Conservation (phyloP, 2,888 invertebrate species). For the Phorcus lineatus region DNA sequence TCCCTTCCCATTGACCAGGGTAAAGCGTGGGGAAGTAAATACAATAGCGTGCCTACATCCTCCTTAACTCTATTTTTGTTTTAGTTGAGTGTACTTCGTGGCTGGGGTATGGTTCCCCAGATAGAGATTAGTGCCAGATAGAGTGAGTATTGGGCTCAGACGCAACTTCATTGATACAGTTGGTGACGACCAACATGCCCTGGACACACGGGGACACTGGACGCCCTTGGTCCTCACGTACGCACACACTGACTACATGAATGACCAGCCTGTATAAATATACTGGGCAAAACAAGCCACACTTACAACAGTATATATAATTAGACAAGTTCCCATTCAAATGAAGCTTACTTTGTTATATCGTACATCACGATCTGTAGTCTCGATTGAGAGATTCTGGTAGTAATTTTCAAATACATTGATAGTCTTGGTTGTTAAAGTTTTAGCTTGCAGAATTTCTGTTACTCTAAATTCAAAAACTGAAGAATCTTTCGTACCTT, state of each 20-base stretch:
- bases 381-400: no score
- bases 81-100: slow-evolving; percentile 11
- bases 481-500: no score
- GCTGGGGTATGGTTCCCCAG: not conserved
- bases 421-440: no score
- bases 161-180: slow-evolving; percentile 1
- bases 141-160: not conserved
- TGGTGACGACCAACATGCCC: not conserved
- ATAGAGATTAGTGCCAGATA: not conserved
- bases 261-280: not conserved
- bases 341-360: no score
- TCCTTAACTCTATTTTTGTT: not conserved
- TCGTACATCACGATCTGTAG: no score
- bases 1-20: not conserved
- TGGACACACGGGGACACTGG: not conserved
- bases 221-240: not conserved
- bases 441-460: no score
- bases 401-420: no score
- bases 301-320: not conserved
- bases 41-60: not conserved
- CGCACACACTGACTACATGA: not conserved
- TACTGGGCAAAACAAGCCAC: not conserved
- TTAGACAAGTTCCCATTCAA: no score
- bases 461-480: no score
- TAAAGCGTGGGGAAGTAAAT: slow-evolving; percentile 1